These are phyloP conservation scores for Paratilapia polleni DNA, from an alignment of 2,113 vertebrate species.

Conservation along the genomic window DNA sequence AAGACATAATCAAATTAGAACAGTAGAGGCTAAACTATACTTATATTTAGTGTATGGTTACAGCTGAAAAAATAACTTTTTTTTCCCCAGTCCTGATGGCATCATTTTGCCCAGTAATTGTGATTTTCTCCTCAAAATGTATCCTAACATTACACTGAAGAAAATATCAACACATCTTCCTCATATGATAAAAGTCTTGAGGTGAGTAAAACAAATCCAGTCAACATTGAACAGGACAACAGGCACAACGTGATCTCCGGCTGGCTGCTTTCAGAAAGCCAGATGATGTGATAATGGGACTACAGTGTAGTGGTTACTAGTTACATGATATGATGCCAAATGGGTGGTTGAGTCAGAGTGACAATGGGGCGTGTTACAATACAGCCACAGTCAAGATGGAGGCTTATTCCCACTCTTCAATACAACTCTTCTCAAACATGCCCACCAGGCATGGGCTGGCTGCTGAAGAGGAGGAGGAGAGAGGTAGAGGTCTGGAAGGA, in stretches of 20 bases:
- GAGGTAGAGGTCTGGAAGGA: slow-evolving; percentile 38
- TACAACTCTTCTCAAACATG: slow-evolving; percentile 82
- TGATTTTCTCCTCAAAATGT: no score
- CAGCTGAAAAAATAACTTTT: not conserved
- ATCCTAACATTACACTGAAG: no score
- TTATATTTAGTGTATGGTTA: no score
- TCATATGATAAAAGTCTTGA: no score
- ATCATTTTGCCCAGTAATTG: no score
- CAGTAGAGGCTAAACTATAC: not conserved
- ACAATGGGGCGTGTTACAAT: slow-evolving; percentile 63
- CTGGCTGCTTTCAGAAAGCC: slow-evolving; percentile 55
- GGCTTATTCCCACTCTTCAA: slow-evolving; percentile 31
- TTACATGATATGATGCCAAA: slow-evolving; percentile 61
- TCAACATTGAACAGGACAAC: slow-evolving; percentile 44
- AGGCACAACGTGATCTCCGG: slow-evolving; percentile 53
- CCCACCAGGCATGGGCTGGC: slow-evolving; percentile 87
- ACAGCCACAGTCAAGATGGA: slow-evolving; percentile 65
- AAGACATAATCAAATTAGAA: not conserved
- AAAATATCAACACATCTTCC: no score
- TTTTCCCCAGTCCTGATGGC: no score
- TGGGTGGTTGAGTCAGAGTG: slow-evolving; percentile 58
- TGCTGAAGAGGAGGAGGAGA: slow-evolving; percentile 61
- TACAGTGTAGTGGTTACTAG: slow-evolving; percentile 34
- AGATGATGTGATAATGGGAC: slow-evolving; percentile 59
- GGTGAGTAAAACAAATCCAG: slow-evolving; percentile 50